Evolutionary conservation across 2,888 invertebrate species (phyloP).

Genomic region (Augiades crinisus): DNA sequence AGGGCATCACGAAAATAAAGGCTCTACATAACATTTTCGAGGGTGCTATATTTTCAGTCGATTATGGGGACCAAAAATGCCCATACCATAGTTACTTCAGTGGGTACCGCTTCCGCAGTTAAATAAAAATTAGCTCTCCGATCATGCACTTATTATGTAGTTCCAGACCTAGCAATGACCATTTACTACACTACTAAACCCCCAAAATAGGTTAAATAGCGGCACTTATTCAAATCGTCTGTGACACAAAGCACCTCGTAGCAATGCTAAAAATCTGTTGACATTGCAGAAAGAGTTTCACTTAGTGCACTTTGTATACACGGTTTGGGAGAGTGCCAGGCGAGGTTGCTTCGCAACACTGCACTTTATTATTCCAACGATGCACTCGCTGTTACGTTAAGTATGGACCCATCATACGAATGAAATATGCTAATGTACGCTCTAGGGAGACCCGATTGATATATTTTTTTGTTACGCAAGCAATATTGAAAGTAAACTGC

Average conservation of each 20-base stretch:
- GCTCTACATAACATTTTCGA: no score
- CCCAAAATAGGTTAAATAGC: constrained; percentile 11
- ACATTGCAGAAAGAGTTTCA: constrained; percentile 18
- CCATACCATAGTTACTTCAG: no score
- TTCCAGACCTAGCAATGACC: no score
- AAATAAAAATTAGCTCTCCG: no score
- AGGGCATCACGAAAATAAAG: no score
- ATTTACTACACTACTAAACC: not conserved
- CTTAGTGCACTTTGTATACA: constrained; percentile 17
- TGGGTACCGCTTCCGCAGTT: no score
- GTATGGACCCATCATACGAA: constrained; percentile 17
- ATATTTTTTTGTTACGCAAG: not conserved
- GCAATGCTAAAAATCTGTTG: constrained; percentile 23
- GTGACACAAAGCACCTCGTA: constrained; percentile 5
- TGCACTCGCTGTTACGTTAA: constrained; percentile 21
- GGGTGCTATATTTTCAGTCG: no score
- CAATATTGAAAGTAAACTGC: no score
- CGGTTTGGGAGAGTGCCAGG: constrained; percentile 18
- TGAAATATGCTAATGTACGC: constrained; percentile 11
- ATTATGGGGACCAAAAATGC: no score
- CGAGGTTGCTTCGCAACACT: constrained; percentile 11
- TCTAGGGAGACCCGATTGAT: not conserved
- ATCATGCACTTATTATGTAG: no score
- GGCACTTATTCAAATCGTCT: constrained; percentile 10
- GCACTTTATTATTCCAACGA: constrained; percentile 23